Evolutionary conservation across 2,888 invertebrate genomes (phyloP), one percentile per base, ranked within the genome.

Genomic region (Aphidius colemani): DNA sequence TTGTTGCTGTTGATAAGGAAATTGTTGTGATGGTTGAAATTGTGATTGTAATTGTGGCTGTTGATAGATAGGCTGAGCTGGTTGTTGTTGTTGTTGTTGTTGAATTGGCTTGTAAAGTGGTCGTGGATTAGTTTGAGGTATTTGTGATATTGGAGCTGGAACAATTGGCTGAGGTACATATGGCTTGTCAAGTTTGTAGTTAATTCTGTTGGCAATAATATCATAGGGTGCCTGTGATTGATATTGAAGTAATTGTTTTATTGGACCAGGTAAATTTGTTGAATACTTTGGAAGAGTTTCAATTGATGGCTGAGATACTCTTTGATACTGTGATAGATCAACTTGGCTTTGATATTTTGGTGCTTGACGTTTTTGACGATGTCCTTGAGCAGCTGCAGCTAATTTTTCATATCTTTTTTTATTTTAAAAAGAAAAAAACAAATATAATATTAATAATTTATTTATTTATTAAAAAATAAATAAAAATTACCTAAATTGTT

Each of bases 161-260:
- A 75, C 70, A 9, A 73, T 74, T 0, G 72, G 73, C 39, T 81
- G 76, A 8, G 81, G 82, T 7, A 80, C 73, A 63, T 81, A 82
- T 1, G 80, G 78, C 39, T 80, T 79, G 3, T 78, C 80, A 0
- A 69, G 72, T 3, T 71, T 72, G 59, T 74, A 75, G 6, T 51
- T 65, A 43, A 82, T 74, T 51, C 74, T 75, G 62, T 82, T 82
- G 0, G 82, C 80, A 30, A 80, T 73, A 8, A 79, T 78, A 57
- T 78, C 76, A 56, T 72, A 72, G 18, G 72, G 72, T 11, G 67
- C 66, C 61, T 72, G 71, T 2, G 72, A 67, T 53, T 72, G 72
- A 30, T 69, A 71, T 56, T 72, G 62, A 40, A 72, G 62, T 18
- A 72, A 56, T 63, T 72, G 69, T 50, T 72, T 69, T 44, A 72